Conservation (phyloP, 2,113 vertebrate genomes). For the Electrona antarctica region DNA sequence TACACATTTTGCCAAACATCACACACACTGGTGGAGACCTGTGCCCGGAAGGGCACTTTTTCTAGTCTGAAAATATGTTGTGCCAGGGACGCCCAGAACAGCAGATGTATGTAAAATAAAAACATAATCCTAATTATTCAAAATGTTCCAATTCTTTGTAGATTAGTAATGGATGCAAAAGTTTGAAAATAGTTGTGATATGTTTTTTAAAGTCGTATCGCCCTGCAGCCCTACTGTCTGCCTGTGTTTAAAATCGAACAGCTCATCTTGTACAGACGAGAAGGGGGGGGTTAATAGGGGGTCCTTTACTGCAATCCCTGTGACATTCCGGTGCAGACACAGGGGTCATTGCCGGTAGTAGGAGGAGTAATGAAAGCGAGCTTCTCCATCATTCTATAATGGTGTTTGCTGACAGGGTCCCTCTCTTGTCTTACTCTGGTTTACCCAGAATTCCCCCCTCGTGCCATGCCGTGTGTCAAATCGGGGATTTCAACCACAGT, state of each 20-base stretch:
- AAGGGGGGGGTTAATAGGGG: not conserved
- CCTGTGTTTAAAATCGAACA: not conserved
- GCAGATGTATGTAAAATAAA: too few species aligned
- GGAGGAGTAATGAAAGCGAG: not conserved
- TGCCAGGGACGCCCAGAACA: too few species aligned
- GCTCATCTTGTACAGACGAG: not conserved
- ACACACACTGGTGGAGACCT: too few species aligned
- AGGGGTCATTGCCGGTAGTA: not conserved
- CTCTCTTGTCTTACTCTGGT: not conserved
- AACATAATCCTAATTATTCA: too few species aligned
- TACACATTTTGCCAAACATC: too few species aligned
- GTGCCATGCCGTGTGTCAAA: not conserved
- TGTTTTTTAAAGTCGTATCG: too few species aligned
- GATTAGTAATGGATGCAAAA: too few species aligned
- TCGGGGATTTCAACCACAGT: not conserved
- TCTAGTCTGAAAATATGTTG: too few species aligned
- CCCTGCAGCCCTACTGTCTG: not conserved
- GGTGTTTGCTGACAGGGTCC: not conserved
- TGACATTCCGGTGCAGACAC: constrained; percentile 8
- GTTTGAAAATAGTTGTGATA: too few species aligned
- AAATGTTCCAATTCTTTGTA: too few species aligned
- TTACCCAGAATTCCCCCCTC: not conserved
- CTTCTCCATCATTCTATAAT: not conserved
- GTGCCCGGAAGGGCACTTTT: too few species aligned
- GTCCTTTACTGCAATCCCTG: constrained; percentile 17